These are phyloP conservation scores for Arizona elegans DNA, from an alignment of 2,113 vertebrate genomes.

Conservation along the genomic window DNA sequence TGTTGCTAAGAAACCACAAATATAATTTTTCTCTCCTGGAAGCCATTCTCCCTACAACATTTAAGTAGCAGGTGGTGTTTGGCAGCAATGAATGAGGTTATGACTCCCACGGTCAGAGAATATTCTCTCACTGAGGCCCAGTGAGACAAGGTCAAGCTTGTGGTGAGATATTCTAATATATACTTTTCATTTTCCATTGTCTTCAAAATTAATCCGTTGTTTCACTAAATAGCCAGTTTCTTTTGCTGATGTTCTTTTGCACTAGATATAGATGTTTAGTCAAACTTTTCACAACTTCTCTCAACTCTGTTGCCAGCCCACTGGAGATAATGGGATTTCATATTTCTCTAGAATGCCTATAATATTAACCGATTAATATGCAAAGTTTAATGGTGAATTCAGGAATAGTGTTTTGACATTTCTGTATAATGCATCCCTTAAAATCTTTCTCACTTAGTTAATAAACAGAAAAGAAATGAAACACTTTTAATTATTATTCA, in stretches of 20 bases:
- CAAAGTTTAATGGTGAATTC: not conserved
- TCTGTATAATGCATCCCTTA: not conserved
- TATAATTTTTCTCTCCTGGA: not conserved
- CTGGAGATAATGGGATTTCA: not conserved
- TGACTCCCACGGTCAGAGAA: not conserved
- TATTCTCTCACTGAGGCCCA: not conserved
- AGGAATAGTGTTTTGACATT: not conserved
- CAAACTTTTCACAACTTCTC: not conserved
- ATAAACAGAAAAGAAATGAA: not conserved
- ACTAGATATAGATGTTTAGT: not conserved
- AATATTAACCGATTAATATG: not conserved
- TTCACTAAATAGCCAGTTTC: not conserved
- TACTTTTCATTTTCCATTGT: not conserved
- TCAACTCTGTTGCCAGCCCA: not conserved
- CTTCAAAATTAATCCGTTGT: not conserved
- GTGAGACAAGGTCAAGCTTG: not conserved
- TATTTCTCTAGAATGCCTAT: not conserved
- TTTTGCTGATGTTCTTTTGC: not conserved
- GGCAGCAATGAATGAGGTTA: not conserved
- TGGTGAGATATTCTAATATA: not conserved
- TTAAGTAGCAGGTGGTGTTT: not conserved
- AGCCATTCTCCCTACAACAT: not conserved
- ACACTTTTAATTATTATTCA: not conserved
- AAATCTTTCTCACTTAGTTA: not conserved
- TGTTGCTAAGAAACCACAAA: constrained; percentile 5